phyloP scores from a whole-genome alignment of 1,140 invertebrate genomes.

The Leptopilina clavipes region DNA sequence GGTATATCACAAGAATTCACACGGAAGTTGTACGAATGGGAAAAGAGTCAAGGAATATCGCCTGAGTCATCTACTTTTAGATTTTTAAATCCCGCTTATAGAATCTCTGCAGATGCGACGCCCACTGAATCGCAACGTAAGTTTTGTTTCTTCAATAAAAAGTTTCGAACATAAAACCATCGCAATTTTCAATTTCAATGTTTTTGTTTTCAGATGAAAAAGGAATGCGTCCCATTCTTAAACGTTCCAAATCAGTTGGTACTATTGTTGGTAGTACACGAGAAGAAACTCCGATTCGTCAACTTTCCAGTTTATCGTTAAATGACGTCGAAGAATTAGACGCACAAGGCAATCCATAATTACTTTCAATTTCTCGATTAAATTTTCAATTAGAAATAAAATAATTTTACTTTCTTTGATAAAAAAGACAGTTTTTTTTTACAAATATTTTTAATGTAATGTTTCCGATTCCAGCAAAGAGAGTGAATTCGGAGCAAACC shows the following conservation, averaged over 20 bases:
- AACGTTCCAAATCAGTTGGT: slow-evolving; percentile 83
- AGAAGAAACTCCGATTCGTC: slow-evolving; percentile 70
- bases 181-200: neutral
- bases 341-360: slow-evolving; percentile 61
- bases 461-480: slow-evolving; percentile 37
- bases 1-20: slow-evolving; percentile 92
- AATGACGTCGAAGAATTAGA: slow-evolving; percentile 82
- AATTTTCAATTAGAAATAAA: neutral
- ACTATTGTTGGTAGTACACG: slow-evolving; percentile 75
- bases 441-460: too few relatives aligned
- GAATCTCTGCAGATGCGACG: slow-evolving; percentile 34
- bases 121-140: slow-evolving; percentile 33
- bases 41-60: slow-evolving; percentile 86
- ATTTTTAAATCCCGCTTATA: slow-evolving; percentile 77
- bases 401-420: neutral
- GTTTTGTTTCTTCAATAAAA: neutral
- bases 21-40: slow-evolving; percentile 92
- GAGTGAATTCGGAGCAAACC: slow-evolving; percentile 60
- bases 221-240: slow-evolving; percentile 67
- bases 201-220: slow-evolving; percentile 46
- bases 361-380: neutral
- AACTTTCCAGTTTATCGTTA: slow-evolving; percentile 83
- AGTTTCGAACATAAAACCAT: neutral
- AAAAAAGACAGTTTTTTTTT: too few relatives aligned
- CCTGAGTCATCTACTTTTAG: slow-evolving; percentile 88